Evolutionary conservation across 2,888 invertebrate genomes (phyloP).

Genomic region (Athripsodes cinereus): DNA sequence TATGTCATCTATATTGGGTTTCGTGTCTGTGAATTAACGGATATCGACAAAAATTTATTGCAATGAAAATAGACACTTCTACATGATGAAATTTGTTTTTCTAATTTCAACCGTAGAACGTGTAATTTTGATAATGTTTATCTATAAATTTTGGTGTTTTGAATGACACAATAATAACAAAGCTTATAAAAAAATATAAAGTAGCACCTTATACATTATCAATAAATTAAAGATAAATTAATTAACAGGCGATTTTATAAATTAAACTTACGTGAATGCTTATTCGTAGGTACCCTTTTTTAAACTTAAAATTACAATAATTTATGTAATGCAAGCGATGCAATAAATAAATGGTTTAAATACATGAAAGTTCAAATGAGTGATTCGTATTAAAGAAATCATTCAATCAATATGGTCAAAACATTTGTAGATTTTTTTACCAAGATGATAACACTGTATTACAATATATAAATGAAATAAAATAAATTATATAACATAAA

Average conservation of each 20-base stretch:
- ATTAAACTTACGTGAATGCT: conserved; percentile 22
- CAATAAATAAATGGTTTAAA: background rate
- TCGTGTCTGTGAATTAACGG: too few relatives aligned
- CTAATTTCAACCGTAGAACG: too few relatives aligned
- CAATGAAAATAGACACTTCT: too few relatives aligned
- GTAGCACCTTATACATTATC: background rate
- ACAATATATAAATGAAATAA: background rate
- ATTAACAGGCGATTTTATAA: conserved; percentile 1
- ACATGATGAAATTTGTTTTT: too few relatives aligned
- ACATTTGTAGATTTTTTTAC: background rate
- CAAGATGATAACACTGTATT: background rate
- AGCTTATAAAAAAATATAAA: too few relatives aligned
- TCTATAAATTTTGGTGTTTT: too few relatives aligned
- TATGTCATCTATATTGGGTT: too few relatives aligned
- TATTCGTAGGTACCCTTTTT: conserved; percentile 18
- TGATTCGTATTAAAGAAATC: background rate
- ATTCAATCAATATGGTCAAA: background rate
- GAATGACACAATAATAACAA: too few relatives aligned
- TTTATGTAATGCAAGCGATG: background rate
- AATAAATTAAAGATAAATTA: background rate
- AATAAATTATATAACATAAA: background rate
- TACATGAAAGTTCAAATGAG: background rate
- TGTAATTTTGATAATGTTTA: too few relatives aligned
- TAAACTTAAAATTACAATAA: conserved; percentile 1
- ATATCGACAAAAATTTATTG: too few relatives aligned